Percentiles rank a stretch among this genome's conserved stretches.
Evolutionary conservation across 2,797 vertebrate genomes (phyloP).

Genomic region (Myotis myotis): DNA sequence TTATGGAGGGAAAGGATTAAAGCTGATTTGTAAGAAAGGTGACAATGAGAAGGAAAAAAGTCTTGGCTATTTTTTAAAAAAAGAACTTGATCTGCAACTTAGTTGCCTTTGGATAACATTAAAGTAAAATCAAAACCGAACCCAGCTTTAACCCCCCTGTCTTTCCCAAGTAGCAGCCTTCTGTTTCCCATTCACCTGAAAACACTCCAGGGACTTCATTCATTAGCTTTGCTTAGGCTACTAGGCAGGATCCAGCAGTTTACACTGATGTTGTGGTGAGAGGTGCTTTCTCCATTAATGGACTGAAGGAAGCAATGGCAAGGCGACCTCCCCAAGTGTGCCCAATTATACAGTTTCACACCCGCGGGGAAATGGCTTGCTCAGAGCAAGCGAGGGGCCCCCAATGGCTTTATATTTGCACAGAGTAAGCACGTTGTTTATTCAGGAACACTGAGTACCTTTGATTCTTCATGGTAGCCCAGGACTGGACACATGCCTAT

Average conservation of each 20-base stretch:
- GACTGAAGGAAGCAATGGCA: not conserved
- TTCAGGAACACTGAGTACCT: not conserved
- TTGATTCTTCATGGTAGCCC: not conserved
- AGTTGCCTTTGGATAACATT: not conserved
- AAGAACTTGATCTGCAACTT: not conserved
- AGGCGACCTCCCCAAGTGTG: not conserved
- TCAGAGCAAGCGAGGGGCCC: not conserved
- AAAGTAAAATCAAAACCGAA: not conserved
- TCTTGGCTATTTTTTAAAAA: not conserved
- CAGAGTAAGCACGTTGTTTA: not conserved
- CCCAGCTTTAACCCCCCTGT: slow-evolving; percentile 5
- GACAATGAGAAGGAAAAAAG: not conserved
- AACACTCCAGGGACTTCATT: slow-evolving; percentile 18
- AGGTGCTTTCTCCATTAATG: slow-evolving; percentile 49
- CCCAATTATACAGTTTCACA: not conserved
- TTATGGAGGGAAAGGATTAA: not conserved
- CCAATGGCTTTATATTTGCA: not conserved
- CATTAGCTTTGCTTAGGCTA: not conserved
- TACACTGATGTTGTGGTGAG: slow-evolving; percentile 58
- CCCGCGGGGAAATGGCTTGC: not conserved
- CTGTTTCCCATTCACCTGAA: not conserved
- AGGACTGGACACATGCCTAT: not conserved
- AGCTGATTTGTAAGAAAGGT: not conserved
- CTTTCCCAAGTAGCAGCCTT: not conserved
- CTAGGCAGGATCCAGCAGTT: not conserved